Evolutionary conservation across 2,888 invertebrate genomes (phyloP), one percentile per base, ranked within the genome.

Genomic region (Sipha maydis): DNA sequence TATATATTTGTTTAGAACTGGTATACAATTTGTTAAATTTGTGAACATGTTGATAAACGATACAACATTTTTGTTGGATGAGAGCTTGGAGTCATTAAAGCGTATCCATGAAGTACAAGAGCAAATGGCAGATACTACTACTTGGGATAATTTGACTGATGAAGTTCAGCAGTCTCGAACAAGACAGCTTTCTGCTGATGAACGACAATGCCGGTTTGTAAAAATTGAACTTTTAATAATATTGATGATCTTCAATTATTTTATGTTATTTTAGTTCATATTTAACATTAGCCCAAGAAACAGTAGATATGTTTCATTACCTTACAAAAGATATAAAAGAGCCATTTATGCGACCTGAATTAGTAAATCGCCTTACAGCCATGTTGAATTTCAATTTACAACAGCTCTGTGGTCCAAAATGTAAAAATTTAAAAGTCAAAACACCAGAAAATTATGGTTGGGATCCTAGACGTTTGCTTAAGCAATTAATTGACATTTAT

Each of bases 11-110:
- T 67, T 31, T 89, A 95, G 96, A 89, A 95, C 95, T 89, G 97
- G 97, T 41, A 96, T 96, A 90, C 97, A 98, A 92, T 99, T 99
- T 92, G 98, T 99, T 14, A 97, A 98, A 91, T 99, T 99, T 92
- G 95, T 98, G 90, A 99, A 99, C 92, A 97, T 99, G 98, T 92
- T 99, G 90, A 99, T 99, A 97, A 99, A 99, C 91, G 99, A 99
- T 92, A 99, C 98, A 38, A 99, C 98, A 85, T 99, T 98, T 93
- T 93, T 99, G 89, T 93, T 99, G 90, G 99, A 99, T 92, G 99
- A 99, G 92, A 98, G 98, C 92, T 92, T 98, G 84, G 96, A 98
- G 93, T 97, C 97, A 91, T 93, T 99, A 90, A 97, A 96, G 92
- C 91, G 93, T 85, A 94, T 95, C 90, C 94, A 94, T 90, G 94